Evolutionary conservation across 2,888 invertebrate genomes (phyloP).

Genomic region (Diaprepes abbreviatus): DNA sequence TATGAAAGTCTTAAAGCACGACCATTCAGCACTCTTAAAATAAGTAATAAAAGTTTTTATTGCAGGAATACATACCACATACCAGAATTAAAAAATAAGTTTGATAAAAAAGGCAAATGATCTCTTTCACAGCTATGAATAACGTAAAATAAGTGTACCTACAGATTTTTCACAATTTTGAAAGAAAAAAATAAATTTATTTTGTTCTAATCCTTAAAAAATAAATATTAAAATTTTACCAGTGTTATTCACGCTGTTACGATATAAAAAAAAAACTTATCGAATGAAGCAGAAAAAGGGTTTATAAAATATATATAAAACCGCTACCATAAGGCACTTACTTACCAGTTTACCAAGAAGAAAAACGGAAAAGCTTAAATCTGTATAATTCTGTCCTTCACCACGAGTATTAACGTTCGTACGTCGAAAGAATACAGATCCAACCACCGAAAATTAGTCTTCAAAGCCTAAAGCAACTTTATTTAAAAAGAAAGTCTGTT

Average conservation of each 20-base stretch:
- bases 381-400: slow-evolving; percentile 29
- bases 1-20: too few species aligned
- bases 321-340: not conserved
- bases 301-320: not conserved
- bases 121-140: not conserved
- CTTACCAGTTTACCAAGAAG: slow-evolving; percentile 4
- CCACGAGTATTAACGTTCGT: slow-evolving; percentile 3
- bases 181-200: too few species aligned
- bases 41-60: too few species aligned
- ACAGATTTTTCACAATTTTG: too few species aligned
- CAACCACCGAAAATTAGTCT: slow-evolving; percentile 30
- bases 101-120: not conserved
- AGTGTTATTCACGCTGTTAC: not conserved
- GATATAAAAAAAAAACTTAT: not conserved
- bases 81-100: not conserved
- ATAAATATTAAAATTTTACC: too few species aligned
- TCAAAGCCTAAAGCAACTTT: slow-evolving; percentile 17
- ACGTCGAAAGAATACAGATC: slow-evolving; percentile 10
- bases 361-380: slow-evolving; percentile 1
- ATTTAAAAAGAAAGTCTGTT: slow-evolving; percentile 10
- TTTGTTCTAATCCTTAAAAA: too few species aligned
- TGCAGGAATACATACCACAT: not conserved
- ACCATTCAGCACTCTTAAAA: too few species aligned
- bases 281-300: too few species aligned
- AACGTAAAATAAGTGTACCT: too few species aligned